Base-by-base conservation (phyloP, 2,888 invertebrate genomes). In the Cantharis rufa region DNA sequence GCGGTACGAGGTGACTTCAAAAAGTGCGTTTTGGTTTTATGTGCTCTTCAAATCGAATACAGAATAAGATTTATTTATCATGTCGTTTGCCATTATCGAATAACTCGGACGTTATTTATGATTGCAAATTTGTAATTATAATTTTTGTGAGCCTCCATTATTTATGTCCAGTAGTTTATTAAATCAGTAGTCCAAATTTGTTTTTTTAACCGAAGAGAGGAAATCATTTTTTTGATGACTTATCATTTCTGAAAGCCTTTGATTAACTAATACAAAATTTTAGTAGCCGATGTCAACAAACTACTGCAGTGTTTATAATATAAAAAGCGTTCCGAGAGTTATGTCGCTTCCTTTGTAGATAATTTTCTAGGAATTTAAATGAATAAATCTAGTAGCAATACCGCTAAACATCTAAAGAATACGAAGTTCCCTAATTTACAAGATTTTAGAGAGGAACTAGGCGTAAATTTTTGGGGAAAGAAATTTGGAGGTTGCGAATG, bases 311-410 rank as follows among this genome's bases (percentile, higher is more conserved):
- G 66, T 28, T 73, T 69, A 69, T 69, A 62, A 69, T 69, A 69
- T 73, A 73, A 73, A 72, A 73, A 73, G 69, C 32, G 69, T 48
- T 73, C 69, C 15, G 27, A 69, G 69, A 73, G 68, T 63, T 62
- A 32, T 15, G 73, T 69, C 73, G 73, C 73, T 73, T 73, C 73
- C 73, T 73, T 73, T 73, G 73, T 73, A 73, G 73, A 73, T 69
- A 69, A 73, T 73, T 73, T 73, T 73, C 73, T 73, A 69, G 73
- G 69, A 73, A 73, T 69, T 69, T 69, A 63, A 72, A 73, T 69
- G 73, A 73, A 69, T 69, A 73, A 69, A 73, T 73, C 73, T 68
- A 69, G 27, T 62, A 66, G 69, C 64, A 15, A 21, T 21, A 73
- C n/a, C 72, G 72, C 68, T 66, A 61, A 68, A 61, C 68, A 32